phyloP scores from a whole-genome alignment of 2,113 vertebrate species.

The Lampris megalopsis region DNA sequence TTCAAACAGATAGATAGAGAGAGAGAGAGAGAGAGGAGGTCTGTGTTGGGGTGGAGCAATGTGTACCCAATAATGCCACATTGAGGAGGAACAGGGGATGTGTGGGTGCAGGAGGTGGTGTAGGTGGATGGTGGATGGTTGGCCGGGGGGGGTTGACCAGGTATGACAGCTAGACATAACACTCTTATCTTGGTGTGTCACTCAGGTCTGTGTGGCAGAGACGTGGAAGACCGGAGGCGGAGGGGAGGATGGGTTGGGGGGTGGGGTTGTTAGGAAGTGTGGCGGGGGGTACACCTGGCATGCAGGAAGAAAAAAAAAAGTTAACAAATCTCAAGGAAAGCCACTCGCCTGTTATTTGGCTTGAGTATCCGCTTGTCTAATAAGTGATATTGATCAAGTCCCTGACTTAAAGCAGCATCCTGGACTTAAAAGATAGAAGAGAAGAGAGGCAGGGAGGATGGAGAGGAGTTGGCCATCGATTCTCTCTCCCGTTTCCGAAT shows the following conservation, averaged over 20 bases:
- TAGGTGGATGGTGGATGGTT: neutral
- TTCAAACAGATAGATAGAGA: neutral
- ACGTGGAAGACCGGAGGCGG: constrained; percentile 7
- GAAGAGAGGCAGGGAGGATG: too few relatives aligned
- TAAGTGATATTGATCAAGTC: constrained; percentile 20
- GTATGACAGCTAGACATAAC: constrained; percentile 19
- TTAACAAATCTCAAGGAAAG: neutral
- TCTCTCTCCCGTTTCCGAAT: too few relatives aligned
- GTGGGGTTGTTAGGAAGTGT: constrained; percentile 16
- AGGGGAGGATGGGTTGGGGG: neutral
- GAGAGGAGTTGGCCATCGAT: too few relatives aligned
- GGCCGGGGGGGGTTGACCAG: neutral
- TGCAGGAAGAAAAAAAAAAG: neutral
- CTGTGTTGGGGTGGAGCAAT: neutral
- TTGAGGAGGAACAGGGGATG: neutral
- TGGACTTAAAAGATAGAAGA: constrained; percentile 6
- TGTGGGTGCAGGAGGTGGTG: constrained; percentile 8
- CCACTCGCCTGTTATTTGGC: constrained; percentile 20
- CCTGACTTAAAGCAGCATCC: constrained; percentile 16
- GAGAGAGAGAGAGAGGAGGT: neutral
- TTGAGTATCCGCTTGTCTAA: constrained; percentile 11
- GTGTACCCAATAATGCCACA: neutral
- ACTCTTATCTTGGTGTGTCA: constrained; percentile 35
- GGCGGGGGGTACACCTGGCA: neutral
- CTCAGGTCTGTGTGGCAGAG: constrained; percentile 12